Evolutionary conservation across 92 coral and sea anemone species (phyloP), one percentile per base, ranked within the genome.

Genomic region (Muricea muricata): DNA sequence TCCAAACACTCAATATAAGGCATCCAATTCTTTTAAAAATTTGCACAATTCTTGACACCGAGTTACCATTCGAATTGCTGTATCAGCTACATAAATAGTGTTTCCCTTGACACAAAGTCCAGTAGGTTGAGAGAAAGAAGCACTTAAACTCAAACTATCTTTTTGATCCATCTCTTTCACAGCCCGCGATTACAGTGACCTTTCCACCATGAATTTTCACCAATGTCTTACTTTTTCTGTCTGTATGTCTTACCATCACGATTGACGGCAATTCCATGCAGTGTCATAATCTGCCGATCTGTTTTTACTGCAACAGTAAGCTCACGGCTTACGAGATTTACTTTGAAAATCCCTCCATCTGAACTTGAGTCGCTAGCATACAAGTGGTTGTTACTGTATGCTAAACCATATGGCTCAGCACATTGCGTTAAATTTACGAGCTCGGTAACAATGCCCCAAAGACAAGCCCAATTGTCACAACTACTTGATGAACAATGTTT

Each of bases 11-110:
- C 30, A 28, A 66, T 72, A 82, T 9, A 82, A 11, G 33, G 12
- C 40, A 47, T 82, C 41, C 15, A 68, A 50, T 3, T 24, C 42
- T 12, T 56, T 66, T 7, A 82, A 61, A 18, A 23, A 75, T 50
- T 45, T 24, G 29, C 61, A 47, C 37, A 75, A 2, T 55, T n/a
- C 25, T 55, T n/a, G 6, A 24, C 26, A n/a, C 5, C 26, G 63
- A 12, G 85, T 41, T 32, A 86, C 50, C 35, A 79, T 57, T 60
- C 85, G 76, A 13, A 79, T 83, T 31, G 84, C 78, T 58, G 90
- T 86, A 80, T 86, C 86, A 30, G 86, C 67, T 46, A 86, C 86
- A 47, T 86, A 80, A 55, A 86, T 65, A 26, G 86, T 86, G 75
- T 80, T 80, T n/a, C 81, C 86, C 48, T 86, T 80, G 24, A 79